Evolutionary conservation across 1,140 invertebrate species (phyloP), one percentile per base, ranked within the genome.

Genomic region (Pachypeltis micranthus): DNA sequence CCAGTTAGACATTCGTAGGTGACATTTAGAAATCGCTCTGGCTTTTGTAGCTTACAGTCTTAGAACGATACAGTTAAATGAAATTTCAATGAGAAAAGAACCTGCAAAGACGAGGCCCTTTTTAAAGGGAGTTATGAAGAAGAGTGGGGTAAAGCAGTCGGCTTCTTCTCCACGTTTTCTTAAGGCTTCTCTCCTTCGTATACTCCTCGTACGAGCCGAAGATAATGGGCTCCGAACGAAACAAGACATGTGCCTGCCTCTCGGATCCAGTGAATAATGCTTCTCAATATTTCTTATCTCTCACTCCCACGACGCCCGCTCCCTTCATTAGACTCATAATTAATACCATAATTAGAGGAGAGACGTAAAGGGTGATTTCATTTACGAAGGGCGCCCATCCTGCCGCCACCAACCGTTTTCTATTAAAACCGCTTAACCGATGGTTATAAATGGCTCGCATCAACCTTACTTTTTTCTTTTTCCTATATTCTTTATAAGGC

Each of bases 281-380:
- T 21, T 21, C 47, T 16, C 47, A 21, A 51, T 51, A 51, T 51
- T 51, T 51, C 47, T 14, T 51, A 51, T 21, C 47, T 51, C 31
- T 39, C 47, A 51, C 47, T 51, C 47, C 47, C 47, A 51, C 47
- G 47, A 51, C 47, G 47, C 12, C 10, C 19, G n/a, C 47, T 51
- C 47, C 47, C 47, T 51, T 51, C 47, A 51, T 51, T 51, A 51
- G 47, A 7, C 4, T 21, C 47, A 51, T 51, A 51, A 51, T 51
- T 51, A 51, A 51, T 51, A 51, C 47, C 47, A 51, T 51, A 51
- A 51, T 51, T 51, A 51, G 47, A 16, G 47, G 21, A 51, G 47
- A 51, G 47, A 51, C 47, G 47, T 21, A 21, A 51, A 51, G 47
- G 47, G 47, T 51, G 47, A 51, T 51, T 51, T 51, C 47, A 51